Evolutionary conservation across 2,888 invertebrate species (phyloP).

Genomic region (Brenthis daphne): DNA sequence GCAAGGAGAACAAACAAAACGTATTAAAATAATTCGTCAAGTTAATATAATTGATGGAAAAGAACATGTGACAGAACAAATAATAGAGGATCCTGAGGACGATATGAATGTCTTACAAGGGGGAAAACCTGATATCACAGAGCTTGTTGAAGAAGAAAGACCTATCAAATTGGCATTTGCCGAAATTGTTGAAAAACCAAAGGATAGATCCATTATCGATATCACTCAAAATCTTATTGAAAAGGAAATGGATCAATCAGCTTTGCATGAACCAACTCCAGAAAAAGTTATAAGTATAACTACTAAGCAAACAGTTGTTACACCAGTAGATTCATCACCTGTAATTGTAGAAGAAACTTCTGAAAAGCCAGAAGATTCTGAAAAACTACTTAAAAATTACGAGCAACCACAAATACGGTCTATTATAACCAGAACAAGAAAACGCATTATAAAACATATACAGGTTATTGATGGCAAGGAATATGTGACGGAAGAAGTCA

Average conservation of each 20-base stretch:
- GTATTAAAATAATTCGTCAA: constrained; percentile 85
- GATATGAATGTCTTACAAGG: constrained; percentile 46
- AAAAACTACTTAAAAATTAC: background rate
- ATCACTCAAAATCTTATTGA: too few species aligned
- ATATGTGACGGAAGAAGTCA: too few species aligned
- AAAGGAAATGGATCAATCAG: too few species aligned
- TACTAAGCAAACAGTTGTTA: background rate
- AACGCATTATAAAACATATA: constrained; percentile 59
- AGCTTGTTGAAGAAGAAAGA: too few species aligned
- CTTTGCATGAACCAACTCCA: too few species aligned
- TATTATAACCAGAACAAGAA: constrained; percentile 63
- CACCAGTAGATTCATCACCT: background rate
- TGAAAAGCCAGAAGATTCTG: constrained; percentile 1
- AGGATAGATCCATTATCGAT: too few species aligned
- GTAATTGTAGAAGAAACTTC: background rate
- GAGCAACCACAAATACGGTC: constrained; percentile 4
- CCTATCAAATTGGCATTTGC: too few species aligned
- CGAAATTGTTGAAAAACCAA: too few species aligned
- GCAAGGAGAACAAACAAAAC: constrained; percentile 60
- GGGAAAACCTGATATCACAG: too few species aligned
- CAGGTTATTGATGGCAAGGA: too few species aligned
- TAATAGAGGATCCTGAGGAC: constrained; percentile 88
- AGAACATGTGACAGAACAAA: constrained; percentile 89
- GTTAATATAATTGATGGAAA: constrained; percentile 89
- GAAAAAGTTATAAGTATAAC: background rate